A percentile compares a stretch with the other conserved stretches of the same genome.
phyloP scores from a whole-genome alignment of 2,888 invertebrate species.

The Watsonalla binaria region DNA sequence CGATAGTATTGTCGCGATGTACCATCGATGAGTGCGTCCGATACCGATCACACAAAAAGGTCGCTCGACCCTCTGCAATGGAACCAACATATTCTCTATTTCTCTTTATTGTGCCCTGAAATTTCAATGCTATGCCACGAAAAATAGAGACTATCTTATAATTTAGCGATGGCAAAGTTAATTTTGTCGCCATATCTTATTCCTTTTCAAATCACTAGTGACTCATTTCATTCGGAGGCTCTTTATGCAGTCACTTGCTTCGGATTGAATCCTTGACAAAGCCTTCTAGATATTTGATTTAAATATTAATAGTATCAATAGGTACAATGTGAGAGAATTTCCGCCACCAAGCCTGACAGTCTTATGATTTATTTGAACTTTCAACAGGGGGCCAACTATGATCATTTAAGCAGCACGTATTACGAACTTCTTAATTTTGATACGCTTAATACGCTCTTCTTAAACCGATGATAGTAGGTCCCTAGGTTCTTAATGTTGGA shows the following conservation, averaged over 20 bases:
- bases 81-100: slow-evolving; percentile 29
- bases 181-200: slow-evolving; percentile 40
- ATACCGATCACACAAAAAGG: slow-evolving; percentile 66
- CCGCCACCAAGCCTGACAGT: too few relatives aligned
- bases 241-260: slow-evolving; percentile 45
- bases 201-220: slow-evolving; percentile 64
- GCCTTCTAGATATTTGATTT: slow-evolving; percentile 33
- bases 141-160: slow-evolving; percentile 16
- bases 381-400: too few relatives aligned
- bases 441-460: too few relatives aligned
- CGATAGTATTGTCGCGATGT: slow-evolving; percentile 62
- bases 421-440: too few relatives aligned
- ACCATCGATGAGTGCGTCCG: slow-evolving; percentile 58
- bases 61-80: slow-evolving; percentile 49
- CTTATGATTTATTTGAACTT: too few relatives aligned
- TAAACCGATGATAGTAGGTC: too few relatives aligned
- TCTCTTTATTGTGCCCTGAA: slow-evolving; percentile 16
- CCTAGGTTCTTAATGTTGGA: too few relatives aligned
- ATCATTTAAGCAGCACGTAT: too few relatives aligned
- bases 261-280: slow-evolving; percentile 36
- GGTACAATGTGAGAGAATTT: not conserved
- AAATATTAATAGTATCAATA: slow-evolving; percentile 10
- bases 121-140: slow-evolving; percentile 26
- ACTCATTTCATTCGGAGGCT: slow-evolving; percentile 55
- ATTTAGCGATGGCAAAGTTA: slow-evolving; percentile 14